Evolutionary conservation across 2,797 vertebrate species (phyloP).

Genomic region (Sitta carolinensis): DNA sequence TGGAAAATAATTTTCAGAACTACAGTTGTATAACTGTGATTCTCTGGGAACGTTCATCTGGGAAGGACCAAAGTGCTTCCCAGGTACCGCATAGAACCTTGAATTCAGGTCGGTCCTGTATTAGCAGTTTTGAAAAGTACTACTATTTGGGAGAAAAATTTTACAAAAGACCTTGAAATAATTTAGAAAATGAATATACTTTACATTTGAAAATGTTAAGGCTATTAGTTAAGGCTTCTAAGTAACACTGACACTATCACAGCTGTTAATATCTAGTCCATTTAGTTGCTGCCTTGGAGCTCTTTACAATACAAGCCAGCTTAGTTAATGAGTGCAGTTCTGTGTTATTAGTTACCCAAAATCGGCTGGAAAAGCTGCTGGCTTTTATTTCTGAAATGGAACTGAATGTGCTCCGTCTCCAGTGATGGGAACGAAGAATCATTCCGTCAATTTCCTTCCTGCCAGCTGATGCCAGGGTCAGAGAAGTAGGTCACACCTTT

Average conservation of each 20-base stretch:
- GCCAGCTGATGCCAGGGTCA: slow-evolving; percentile 63
- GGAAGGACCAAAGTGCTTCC: background rate
- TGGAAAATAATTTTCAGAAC: slow-evolving; percentile 17
- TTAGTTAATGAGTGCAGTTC: slow-evolving; percentile 12
- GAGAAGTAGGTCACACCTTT: slow-evolving; percentile 62
- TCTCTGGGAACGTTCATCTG: background rate
- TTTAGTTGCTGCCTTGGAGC: slow-evolving; percentile 4
- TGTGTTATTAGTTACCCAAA: slow-evolving; percentile 18
- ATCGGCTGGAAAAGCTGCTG: slow-evolving; percentile 34
- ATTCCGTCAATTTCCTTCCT: slow-evolving; percentile 51
- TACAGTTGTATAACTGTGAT: background rate
- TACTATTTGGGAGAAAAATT: background rate
- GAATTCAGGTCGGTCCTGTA: background rate
- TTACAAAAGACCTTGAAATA: background rate
- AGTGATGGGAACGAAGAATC: background rate
- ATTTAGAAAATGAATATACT: background rate
- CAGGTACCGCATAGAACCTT: background rate
- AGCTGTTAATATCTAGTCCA: background rate
- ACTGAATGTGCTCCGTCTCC: background rate
- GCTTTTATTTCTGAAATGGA: slow-evolving; percentile 48
- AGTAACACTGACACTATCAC: background rate
- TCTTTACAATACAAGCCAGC: background rate
- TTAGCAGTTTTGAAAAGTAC: background rate
- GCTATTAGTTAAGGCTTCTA: background rate
- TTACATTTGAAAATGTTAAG: background rate